phyloP scores from a whole-genome alignment of 1,140 invertebrate species.

The Hylaeus anthracinus region DNA sequence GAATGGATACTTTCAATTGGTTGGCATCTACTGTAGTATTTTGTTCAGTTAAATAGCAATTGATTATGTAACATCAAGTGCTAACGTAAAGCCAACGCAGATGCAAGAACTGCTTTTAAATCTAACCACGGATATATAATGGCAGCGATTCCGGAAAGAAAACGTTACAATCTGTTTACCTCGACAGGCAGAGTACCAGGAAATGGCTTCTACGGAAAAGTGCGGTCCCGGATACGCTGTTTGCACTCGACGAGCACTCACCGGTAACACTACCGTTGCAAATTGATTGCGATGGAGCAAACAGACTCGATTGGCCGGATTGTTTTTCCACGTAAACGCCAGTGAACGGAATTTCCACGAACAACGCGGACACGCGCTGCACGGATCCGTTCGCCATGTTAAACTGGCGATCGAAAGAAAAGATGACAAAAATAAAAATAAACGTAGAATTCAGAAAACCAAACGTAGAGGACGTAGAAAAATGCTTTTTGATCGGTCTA shows the following conservation, averaged over 20 bases:
- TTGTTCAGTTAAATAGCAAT: no score
- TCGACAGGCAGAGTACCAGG: no score
- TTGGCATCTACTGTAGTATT: no score
- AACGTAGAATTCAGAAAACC: background rate
- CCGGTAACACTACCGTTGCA: background rate
- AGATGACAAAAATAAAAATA: background rate
- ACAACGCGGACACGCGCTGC: background rate
- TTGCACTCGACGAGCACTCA: background rate
- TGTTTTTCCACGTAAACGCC: constrained; percentile 17
- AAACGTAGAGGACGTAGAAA: no score
- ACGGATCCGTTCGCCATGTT: background rate
- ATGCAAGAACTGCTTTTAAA: no score
- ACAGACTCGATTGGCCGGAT: constrained; percentile 11
- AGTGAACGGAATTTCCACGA: constrained; percentile 19
- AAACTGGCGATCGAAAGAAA: background rate
- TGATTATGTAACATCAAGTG: no score
- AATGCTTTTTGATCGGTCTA: no score
- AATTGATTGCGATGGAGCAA: constrained; percentile 16
- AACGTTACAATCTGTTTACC: no score
- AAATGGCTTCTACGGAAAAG: background rate
- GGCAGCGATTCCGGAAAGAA: no score
- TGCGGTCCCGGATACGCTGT: background rate
- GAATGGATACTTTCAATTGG: no score
- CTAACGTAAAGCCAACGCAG: no score
- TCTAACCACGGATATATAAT: no score